These are phyloP conservation scores for Lepidocolaptes lacrymiger DNA, from an alignment of 2,797 vertebrate genomes.

Conservation along the genomic window DNA sequence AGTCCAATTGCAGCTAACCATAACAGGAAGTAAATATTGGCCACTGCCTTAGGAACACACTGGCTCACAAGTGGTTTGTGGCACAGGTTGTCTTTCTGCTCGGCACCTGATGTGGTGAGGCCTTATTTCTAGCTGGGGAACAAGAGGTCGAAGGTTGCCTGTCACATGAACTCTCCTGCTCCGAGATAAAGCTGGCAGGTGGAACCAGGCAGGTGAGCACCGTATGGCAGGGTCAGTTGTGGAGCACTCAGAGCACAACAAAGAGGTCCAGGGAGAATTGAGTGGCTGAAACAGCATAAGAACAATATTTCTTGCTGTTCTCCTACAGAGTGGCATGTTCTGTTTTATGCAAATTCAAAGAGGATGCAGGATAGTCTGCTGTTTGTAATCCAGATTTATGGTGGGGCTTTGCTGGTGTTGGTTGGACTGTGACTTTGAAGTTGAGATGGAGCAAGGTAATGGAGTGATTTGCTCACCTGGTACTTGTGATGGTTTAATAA, in stretches of 20 bases:
- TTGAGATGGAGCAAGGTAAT: neutral
- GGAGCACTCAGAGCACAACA: neutral
- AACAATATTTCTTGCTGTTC: neutral
- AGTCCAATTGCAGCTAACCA: neutral
- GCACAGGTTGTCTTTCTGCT: neutral
- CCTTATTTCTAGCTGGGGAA: neutral
- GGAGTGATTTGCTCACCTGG: neutral
- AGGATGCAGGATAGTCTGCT: neutral
- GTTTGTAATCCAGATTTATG: neutral
- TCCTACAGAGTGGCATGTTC: neutral
- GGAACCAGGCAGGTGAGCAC: neutral
- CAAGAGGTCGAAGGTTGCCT: neutral
- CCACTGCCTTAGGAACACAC: neutral
- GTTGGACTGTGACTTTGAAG: neutral
- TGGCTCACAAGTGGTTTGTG: neutral
- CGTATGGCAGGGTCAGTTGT: neutral
- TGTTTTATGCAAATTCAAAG: neutral
- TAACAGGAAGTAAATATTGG: slow-evolving; percentile 1
- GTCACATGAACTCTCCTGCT: neutral
- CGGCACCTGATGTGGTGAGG: neutral
- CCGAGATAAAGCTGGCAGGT: neutral
- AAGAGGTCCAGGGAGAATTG: neutral
- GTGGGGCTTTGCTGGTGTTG: neutral
- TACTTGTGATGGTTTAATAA: neutral
- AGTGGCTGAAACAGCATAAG: neutral